Conservation (phyloP, 30 jellyfish, hydroid and myxozoan genomes). For the Catostylus mosaicus region DNA sequence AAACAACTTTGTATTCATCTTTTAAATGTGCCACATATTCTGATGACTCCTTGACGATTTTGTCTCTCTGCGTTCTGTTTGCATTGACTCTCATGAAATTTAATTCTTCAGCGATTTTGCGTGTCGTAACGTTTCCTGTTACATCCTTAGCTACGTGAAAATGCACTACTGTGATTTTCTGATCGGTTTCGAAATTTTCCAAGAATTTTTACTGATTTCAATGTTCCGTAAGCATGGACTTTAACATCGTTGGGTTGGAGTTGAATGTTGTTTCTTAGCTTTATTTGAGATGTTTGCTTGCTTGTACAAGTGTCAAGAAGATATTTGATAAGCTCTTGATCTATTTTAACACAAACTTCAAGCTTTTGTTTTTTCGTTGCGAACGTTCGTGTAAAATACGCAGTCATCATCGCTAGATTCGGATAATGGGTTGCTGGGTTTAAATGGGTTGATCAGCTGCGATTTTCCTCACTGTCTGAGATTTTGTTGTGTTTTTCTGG, state of each 20-base stretch:
- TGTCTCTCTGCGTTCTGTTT: background rate
- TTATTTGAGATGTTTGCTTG: background rate
- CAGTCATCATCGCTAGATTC: background rate
- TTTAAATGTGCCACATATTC: background rate
- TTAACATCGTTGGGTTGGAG: background rate
- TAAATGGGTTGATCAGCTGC: background rate
- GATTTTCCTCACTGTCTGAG: background rate
- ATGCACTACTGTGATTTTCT: slow-evolving; percentile 3
- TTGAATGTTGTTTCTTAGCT: background rate
- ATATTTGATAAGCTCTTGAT: background rate
- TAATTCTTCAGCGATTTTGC: slow-evolving; percentile 17
- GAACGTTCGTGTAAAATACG: background rate
- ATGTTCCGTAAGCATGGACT: slow-evolving; percentile 37
- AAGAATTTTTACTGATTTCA: background rate
- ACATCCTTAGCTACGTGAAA: slow-evolving; percentile 27
- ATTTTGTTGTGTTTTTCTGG: background rate
- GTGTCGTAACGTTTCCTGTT: slow-evolving; percentile 5
- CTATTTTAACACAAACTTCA: background rate
- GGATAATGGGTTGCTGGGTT: background rate
- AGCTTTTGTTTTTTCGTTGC: background rate
- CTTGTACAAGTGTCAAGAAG: slow-evolving; percentile 8
- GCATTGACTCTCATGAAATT: slow-evolving; percentile 19
- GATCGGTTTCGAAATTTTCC: slow-evolving; percentile 38
- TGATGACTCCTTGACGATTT: background rate
- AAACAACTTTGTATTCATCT: background rate